Evolutionary conservation across 2,113 vertebrate species (phyloP), one percentile per base, ranked within the genome.

Genomic region (Heterotis niloticus): DNA sequence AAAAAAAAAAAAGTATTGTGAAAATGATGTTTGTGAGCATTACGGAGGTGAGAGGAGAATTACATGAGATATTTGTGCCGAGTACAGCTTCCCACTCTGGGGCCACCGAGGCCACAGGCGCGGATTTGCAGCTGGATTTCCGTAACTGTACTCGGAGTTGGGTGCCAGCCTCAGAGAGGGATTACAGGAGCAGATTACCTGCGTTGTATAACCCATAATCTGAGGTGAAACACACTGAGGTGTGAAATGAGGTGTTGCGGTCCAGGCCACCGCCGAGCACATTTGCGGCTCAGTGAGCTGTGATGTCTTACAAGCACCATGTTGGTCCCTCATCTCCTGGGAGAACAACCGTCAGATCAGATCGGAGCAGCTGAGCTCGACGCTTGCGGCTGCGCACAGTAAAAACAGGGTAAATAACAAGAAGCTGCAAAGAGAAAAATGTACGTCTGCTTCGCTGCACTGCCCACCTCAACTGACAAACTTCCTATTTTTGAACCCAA

Each of bases 331-430:
- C 34, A 44, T 44, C 71, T 24, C 52, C 14, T 26, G 71, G n/a
- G 7, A 59, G 54, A 59, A 29, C 52, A 74, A 26, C n/a, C 28
- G 72, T 74, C 72, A 75, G 74, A 64, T 75, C 28, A 34, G 28
- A 62, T 75, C 56, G 62, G 16, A 23, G 26, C 26, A 28, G 54
- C 56, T 17, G 1, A 13, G 24, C 23, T 75, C 23, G 24, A 57
- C 54, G 24, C 24, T 18, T 60, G 59, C 14, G 17, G 28, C 26
- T 60, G 26, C 24, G 29, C 54, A 75, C 54, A 59, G 24, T 56
- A 24, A 56, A n/a, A 26, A 51, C 5, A 14, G 68, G 10, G 5
- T 20, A 73, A 26, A 56, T 26, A 60, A 17, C 26, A 57, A 60
- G 14, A 59, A 59, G 23, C 24, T 18, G 12, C 57, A 14, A 14